Conservation (phyloP, 1,140 invertebrate species). For the Drosophila jambulina region DNA sequence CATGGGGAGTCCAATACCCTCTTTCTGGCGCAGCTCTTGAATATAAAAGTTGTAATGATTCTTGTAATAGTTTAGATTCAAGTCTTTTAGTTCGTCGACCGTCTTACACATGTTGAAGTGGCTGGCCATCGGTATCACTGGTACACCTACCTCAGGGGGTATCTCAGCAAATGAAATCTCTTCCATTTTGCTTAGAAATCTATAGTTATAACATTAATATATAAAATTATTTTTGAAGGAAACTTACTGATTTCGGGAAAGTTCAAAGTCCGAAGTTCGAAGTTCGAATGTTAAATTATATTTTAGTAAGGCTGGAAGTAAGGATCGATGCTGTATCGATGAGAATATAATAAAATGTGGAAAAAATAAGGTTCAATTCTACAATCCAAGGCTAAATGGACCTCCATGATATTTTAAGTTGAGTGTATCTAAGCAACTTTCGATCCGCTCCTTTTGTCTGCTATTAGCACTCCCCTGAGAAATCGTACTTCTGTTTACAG, state of each 20-base stretch:
- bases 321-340: neutral
- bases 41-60: neutral
- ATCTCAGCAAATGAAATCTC: accelerated
- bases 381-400: neutral
- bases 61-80: neutral
- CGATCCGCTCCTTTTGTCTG: constrained; percentile 21
- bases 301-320: neutral
- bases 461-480: constrained; percentile 49
- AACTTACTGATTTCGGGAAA: neutral
- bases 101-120: accelerated
- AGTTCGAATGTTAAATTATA: neutral
- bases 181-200: neutral
- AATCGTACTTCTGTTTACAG: constrained; percentile 32
- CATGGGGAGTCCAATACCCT: neutral
- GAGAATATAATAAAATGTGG: neutral
- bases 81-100: neutral
- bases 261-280: too few relatives aligned
- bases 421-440: constrained; percentile 28
- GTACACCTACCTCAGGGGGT: neutral
- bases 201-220: neutral
- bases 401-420: constrained; percentile 23
- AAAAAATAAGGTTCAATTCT: neutral
- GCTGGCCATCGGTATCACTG: too few relatives aligned
- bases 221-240: neutral
- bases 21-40: neutral